These are phyloP conservation scores for Panulirus ornatus DNA, from an alignment of 1,140 invertebrate genomes.

Conservation along the genomic window DNA sequence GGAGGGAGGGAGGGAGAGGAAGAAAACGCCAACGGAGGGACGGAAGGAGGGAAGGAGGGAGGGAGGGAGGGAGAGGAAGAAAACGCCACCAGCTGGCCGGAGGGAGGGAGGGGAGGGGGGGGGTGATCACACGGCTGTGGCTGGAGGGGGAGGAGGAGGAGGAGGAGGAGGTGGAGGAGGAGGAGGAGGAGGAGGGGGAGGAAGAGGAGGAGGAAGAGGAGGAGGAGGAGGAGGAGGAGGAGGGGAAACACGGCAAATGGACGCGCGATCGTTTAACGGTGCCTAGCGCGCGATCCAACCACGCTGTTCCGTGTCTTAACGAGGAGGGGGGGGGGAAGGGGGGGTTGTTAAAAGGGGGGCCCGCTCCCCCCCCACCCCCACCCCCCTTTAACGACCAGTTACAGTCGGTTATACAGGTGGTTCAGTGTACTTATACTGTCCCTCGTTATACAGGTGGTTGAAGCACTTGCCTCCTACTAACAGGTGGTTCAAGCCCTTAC, in stretches of 20 bases:
- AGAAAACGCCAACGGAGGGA: not conserved
- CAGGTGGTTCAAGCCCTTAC: no score
- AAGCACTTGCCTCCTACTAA: no score
- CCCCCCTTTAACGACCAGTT: not conserved
- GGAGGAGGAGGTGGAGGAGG: no score
- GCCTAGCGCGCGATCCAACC: no score
- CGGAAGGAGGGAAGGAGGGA: not conserved
- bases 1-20: not conserved
- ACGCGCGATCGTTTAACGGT: not conserved
- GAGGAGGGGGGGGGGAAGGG: not conserved
- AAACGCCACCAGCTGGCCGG: not conserved
- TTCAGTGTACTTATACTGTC: not conserved
- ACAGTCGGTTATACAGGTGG: not conserved
- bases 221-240: not conserved
- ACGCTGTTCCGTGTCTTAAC: no score
- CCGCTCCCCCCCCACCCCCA: not conserved
- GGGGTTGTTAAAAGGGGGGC: not conserved
- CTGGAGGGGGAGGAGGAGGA: not conserved
- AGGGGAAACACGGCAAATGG: not conserved
- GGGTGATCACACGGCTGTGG: not conserved
- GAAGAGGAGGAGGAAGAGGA: not conserved
- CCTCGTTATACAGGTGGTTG: no score
- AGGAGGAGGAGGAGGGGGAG: not conserved
- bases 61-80: not conserved
- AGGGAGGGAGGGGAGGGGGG: not conserved